Percentiles rank a stretch among this genome's conserved stretches.
These are phyloP conservation scores for Oncopodura yosiiana DNA, from an alignment of 1,140 invertebrate genomes.

Conservation along the genomic window DNA sequence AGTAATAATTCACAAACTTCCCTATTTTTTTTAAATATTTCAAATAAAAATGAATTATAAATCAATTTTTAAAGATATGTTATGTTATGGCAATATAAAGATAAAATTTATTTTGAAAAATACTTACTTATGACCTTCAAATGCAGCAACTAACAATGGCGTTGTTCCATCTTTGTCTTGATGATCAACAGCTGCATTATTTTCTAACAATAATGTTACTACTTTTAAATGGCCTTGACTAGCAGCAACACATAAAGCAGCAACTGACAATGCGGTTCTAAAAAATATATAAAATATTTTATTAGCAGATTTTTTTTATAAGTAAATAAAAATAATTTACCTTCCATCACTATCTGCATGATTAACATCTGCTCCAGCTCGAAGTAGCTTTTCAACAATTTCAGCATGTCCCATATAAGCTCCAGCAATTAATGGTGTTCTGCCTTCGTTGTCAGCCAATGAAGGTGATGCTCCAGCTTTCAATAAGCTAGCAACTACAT, in stretches of 20 bases:
- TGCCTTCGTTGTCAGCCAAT: conserved; percentile 66
- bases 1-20: conserved; percentile 74
- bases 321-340: conserved; percentile 35
- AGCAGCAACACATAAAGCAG: conserved; percentile 78
- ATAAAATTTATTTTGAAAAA: conserved; percentile 26
- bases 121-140: conserved; percentile 75
- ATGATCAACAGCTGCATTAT: conserved; percentile 75
- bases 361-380: conserved; percentile 75
- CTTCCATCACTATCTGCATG: conserved; percentile 81
- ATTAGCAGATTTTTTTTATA: background rate
- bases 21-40: conserved; percentile 36
- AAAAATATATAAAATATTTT: background rate
- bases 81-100: conserved; percentile 38
- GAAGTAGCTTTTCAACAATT: conserved; percentile 73
- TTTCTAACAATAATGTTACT: conserved; percentile 65
- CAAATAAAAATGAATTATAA: background rate
- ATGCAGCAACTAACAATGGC: conserved; percentile 82
- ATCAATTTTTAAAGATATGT: conserved; percentile 22
- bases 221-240: conserved; percentile 54
- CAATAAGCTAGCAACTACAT: conserved; percentile 72
- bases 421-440: conserved; percentile 61
- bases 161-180: conserved; percentile 88
- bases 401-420: conserved; percentile 81
- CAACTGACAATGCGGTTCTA: conserved; percentile 74
- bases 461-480: conserved; percentile 58